Conservation (phyloP, 2,797 vertebrate genomes). For the Limnodromus scolopaceus region DNA sequence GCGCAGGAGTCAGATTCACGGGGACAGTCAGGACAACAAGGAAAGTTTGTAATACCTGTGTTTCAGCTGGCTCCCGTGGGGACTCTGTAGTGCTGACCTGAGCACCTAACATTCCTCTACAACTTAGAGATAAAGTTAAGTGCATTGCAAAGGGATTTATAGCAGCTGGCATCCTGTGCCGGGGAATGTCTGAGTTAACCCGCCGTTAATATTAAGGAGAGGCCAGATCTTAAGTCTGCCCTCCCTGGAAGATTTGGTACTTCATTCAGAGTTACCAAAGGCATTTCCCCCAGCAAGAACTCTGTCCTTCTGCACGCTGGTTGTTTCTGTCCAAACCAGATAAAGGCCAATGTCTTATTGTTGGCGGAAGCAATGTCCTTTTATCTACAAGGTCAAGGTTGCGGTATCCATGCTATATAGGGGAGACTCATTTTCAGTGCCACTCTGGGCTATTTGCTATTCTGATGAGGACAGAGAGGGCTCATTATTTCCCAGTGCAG, state of each 20-base stretch:
- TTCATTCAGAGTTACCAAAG: neutral
- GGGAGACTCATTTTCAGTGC: accelerated
- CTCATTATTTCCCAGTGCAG: neutral
- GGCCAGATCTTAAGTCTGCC: neutral
- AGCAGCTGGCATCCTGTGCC: neutral
- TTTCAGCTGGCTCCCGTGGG: neutral
- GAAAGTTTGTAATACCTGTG: neutral
- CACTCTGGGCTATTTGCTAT: neutral
- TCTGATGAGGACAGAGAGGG: neutral
- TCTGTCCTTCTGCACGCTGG: neutral
- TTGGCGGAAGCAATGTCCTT: neutral
- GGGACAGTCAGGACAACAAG: neutral
- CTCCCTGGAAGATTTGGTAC: neutral
- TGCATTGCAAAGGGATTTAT: neutral
- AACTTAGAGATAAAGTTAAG: neutral
- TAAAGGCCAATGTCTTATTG: neutral
- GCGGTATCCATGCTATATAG: neutral
- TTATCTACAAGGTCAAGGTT: neutral
- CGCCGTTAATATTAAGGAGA: neutral
- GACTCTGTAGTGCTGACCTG: neutral
- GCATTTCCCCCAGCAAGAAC: neutral
- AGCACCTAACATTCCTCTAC: neutral
- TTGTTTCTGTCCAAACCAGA: neutral
- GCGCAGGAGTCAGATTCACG: neutral
- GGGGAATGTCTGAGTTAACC: neutral